Base-by-base conservation (phyloP, 2,888 invertebrate genomes). In the Mythimna loreyi region DNA sequence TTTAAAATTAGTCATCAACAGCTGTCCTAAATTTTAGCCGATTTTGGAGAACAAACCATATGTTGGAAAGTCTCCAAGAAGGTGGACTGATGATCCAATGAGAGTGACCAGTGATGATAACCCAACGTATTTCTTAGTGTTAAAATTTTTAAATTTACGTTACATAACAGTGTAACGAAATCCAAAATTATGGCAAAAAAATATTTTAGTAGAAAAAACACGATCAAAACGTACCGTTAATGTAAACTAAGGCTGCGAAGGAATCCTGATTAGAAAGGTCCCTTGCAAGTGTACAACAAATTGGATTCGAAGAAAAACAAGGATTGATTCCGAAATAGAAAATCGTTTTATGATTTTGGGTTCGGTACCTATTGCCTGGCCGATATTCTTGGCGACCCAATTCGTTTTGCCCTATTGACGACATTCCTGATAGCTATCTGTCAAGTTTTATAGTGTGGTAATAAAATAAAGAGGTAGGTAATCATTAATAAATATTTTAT, bases 271-370 rank as follows among this genome's bases (percentile, higher is more conserved):
- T 90, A 90, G 88, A 88, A 89, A 85, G 83, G 86, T 81, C 84
- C 85, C 82, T 85, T 78, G 83, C 80, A 89, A 90, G 87, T 81
- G 78, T 83, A 83, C 74, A 85, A 86, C 82, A 86, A 89, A 90
- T 90, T 89, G 87, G 85, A 87, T 89, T 83, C 85, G 72, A 67
- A 75, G 80, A 83, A 83, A 87, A 88, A 88, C 87, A 87, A 85
- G 82, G 88, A 82, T 82, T 81, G 81, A 84, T 86, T 83, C 82
- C 67, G 81, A 73, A 80, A 80, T 82, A 83, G 85, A 85, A 86
- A 88, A 89, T 89, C 87, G 86, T 87, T 88, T 86, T 88, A 88
- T 86, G 85, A 88, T 87, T 86, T 85, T 82, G 83, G 83, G 82
- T 73, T 78, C 83, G 67, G 69, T 74, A 75, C 69, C 81, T 76